Evolutionary conservation across 2,113 vertebrate genomes (phyloP).

Genomic region (Aramus guarauna): DNA sequence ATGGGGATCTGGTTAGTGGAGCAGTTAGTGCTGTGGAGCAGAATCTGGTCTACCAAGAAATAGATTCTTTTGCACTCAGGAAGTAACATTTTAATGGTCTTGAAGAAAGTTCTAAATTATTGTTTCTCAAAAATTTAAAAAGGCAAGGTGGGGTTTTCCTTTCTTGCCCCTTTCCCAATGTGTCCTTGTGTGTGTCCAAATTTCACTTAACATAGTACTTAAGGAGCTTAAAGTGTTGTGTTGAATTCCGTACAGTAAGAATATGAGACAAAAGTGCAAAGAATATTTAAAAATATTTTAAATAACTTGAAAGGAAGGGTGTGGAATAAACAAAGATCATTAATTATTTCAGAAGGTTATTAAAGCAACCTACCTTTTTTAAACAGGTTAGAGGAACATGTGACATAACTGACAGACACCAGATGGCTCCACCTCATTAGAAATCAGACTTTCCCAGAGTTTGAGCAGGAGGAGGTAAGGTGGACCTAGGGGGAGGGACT

Average conservation of each 20-base stretch:
- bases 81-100: not conserved
- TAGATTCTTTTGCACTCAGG: not conserved
- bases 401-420: slow-evolving; percentile 34
- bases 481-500: not conserved
- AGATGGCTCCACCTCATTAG: slow-evolving; percentile 54
- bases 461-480: not conserved
- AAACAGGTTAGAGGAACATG: not conserved
- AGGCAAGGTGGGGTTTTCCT: not conserved
- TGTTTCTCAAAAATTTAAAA: not conserved
- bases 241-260: not conserved
- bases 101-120: not conserved
- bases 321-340: not conserved
- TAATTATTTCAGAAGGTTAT: not conserved
- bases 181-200: not conserved
- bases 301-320: accelerated
- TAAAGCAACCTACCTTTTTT: not conserved
- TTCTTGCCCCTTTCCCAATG: not conserved
- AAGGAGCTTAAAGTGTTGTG: not conserved
- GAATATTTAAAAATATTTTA: not conserved
- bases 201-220: not conserved
- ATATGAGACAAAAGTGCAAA: not conserved
- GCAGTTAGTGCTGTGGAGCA: not conserved
- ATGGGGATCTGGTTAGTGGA: not conserved
- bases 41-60: not conserved
- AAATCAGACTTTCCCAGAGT: not conserved